Base-by-base conservation (phyloP, 1,140 invertebrate genomes). In the Globodera rostochiensis region DNA sequence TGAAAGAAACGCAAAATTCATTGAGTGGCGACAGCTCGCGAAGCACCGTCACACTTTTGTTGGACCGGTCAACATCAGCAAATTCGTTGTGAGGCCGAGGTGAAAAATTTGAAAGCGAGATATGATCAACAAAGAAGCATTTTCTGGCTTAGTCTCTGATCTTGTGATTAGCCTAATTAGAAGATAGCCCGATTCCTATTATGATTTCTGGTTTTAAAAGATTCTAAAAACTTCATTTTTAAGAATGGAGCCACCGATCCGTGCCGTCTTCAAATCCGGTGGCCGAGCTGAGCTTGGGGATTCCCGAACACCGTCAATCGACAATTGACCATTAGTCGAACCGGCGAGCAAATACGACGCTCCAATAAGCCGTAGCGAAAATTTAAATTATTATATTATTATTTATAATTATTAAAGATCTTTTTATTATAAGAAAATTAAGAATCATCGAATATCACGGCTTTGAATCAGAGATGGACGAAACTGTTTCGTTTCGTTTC, bases 261-360 rank as follows among this genome's bases (percentile, higher is more conserved):
- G 93, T 94, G 78, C 95, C 96, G 2, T n/a, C n/a, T n/a, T n/a
- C n/a, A n/a, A n/a, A n/a, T n/a, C 97, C 97, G 15, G 93, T 95
- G 4, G 95, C 96, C 3, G 93, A 93, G 83, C 92, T 98, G 84
- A 94, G 93, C 0, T n/a, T 98, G 96, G 96, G 95, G 94, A 93
- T 92, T 93, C 93, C 79, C 94, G 95, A 71, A 82, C 13, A 86
- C 93, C 90, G 91, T 92, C 21, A 70, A 78, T 11, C 53, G 66
- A 70, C 77, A 78, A 47, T 47, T 78, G 11, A 78, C 77, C 66
- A 71, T 93, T 93, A n/a, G 94, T 93, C 83, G 80, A 69, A 60
- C 66, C 53, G 82, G 82, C 6, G 73, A 83, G 64, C 80, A 83
- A 69, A 86, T 75, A 25, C 78, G 74, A 64, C 60, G 77, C 70